Base-by-base conservation (phyloP, 2,888 invertebrate species). In the Sthenelais limicola region DNA sequence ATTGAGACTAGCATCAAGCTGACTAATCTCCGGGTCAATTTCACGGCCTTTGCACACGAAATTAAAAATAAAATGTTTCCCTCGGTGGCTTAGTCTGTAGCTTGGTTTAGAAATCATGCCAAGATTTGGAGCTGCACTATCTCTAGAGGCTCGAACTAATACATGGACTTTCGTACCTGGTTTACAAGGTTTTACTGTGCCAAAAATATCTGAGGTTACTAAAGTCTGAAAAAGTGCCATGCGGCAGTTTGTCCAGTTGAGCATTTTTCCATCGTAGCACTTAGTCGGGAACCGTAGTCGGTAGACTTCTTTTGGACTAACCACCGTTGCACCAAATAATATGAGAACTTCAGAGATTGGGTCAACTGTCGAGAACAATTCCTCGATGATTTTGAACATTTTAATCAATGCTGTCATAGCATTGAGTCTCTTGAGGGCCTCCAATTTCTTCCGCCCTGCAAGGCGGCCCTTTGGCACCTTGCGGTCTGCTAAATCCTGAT, bases 251-350 rank as follows among this genome's bases (percentile, higher is more conserved):
- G 26, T 52, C 35, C 38, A 51, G 21, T 5, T 35, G 1, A 70
- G 54, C 1, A 70, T 47, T 18, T 70, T 52, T 2, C 70, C 70
- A 15, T 70, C 70, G 18, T 52, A 54, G 54, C 49, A 49, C 51
- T 38, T 5, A 3, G 52, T 35, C 26, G 70, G 70, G 15, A 70
- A 43, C 7, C 54, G 9, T 3, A 70, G 26, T 15, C 56, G 51
- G 38, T 70, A 70, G 2, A 70, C 28, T 54, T 70, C 70, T 18
- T 26, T 70, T 9, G 70, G 70, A 24, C 70, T 70, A 26, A 70
- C 32, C 7, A 70, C 35, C 26, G 70, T 70, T 1, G 70, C 15
- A 5, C 70, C 70, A 54, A 70, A 52, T 30, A 56, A 30, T 9
- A 54, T 9, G 3, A 70, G 38, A 5, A 70, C 56, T 43, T 70